Conservation (phyloP, 2,113 vertebrate species). For the Aegotheles bennettii region DNA sequence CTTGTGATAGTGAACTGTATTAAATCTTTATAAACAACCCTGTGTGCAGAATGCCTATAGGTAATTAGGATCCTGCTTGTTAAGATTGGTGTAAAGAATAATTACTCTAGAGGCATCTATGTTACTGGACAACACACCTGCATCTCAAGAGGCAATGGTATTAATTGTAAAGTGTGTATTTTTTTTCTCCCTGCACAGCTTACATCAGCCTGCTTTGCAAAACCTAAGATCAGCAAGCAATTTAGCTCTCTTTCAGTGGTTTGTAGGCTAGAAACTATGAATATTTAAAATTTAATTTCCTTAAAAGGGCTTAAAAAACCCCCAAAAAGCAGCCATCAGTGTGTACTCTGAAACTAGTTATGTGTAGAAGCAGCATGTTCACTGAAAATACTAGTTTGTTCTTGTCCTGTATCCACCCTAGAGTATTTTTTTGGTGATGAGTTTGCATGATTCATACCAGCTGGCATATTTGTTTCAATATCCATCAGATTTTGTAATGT, state of each 20-base stretch:
- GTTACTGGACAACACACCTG: conserved; percentile 77
- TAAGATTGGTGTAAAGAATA: conserved; percentile 72
- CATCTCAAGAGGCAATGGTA: conserved; percentile 70
- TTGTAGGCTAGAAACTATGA: background rate
- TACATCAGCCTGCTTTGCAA: conserved; percentile 77
- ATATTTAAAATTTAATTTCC: background rate
- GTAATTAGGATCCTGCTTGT: conserved; percentile 73
- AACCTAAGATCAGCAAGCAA: conserved; percentile 67
- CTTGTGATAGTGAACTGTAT: background rate
- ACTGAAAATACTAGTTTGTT: background rate
- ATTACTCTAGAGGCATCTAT: conserved; percentile 75
- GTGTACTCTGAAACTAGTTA: background rate
- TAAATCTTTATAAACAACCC: conserved; percentile 11
- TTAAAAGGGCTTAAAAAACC: background rate
- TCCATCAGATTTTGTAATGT: background rate
- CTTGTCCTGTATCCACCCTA: background rate
- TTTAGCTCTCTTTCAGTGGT: background rate
- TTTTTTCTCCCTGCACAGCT: conserved; percentile 35
- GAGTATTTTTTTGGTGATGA: background rate
- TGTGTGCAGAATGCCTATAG: background rate
- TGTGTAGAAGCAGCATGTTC: background rate
- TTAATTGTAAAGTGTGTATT: conserved; percentile 75
- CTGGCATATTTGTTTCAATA: background rate
- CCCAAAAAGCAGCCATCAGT: background rate
- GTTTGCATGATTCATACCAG: background rate